A percentile compares a stretch with the other conserved stretches of the same genome.
phyloP scores from a whole-genome alignment of 2,113 vertebrate species.

The Eubucco bourcierii region DNA sequence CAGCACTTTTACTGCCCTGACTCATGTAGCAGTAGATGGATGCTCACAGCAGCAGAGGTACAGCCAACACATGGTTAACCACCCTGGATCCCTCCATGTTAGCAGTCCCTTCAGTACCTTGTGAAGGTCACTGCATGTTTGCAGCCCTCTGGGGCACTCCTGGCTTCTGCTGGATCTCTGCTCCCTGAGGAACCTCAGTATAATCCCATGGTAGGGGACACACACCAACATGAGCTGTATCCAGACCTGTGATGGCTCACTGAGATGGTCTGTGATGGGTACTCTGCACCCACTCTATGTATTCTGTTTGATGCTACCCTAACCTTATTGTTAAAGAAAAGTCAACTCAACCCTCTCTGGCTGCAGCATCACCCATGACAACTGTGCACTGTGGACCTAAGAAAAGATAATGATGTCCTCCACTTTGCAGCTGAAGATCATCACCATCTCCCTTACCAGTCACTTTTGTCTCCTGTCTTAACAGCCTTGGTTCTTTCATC shows the following conservation, averaged over 20 bases:
- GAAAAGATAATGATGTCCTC: neutral
- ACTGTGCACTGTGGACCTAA: neutral
- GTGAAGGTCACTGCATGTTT: neutral
- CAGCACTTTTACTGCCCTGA: neutral
- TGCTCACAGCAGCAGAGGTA: neutral
- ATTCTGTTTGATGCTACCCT: neutral
- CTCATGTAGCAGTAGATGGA: rapidly evolving
- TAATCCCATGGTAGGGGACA: neutral
- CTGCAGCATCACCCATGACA: neutral
- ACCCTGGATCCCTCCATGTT: neutral
- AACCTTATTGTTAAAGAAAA: neutral
- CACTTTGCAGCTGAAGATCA: neutral
- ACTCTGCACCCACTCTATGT: neutral
- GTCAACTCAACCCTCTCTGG: neutral
- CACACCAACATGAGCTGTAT: neutral
- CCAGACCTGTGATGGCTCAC: neutral
- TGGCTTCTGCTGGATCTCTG: neutral
- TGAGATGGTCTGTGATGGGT: neutral
- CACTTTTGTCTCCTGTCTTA: neutral
- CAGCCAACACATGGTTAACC: neutral
- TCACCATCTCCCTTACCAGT: neutral
- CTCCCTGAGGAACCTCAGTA: neutral
- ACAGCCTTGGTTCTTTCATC: neutral
- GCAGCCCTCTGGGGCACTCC: neutral
- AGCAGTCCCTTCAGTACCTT: neutral